These are phyloP conservation scores for Parauchenoglanis ngamensis DNA, from an alignment of 2,797 vertebrate species.

Conservation along the genomic window DNA sequence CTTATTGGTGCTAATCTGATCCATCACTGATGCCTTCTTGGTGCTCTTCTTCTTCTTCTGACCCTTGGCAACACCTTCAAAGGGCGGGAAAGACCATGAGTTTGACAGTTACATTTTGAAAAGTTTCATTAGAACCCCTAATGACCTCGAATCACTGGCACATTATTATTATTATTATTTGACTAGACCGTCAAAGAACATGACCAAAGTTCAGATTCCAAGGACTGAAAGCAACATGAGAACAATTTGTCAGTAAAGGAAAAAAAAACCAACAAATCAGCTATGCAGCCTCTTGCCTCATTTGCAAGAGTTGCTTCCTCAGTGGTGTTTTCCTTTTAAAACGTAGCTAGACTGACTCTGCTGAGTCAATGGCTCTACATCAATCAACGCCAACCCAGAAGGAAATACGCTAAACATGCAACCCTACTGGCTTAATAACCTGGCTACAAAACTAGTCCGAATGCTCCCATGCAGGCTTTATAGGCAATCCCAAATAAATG, in stretches of 20 bases:
- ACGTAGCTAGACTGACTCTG: neutral
- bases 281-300: neutral
- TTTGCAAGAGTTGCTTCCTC: neutral
- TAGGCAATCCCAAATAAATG: neutral
- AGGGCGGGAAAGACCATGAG: neutral
- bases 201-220: neutral
- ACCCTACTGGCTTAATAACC: neutral
- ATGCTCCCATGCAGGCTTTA: neutral
- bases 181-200: neutral
- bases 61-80: conserved; percentile 55
- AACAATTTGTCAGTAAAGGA: neutral
- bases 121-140: neutral
- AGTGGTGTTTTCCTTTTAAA: neutral
- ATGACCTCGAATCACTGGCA: no score
- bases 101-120: neutral
- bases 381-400: neutral
- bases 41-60: conserved; percentile 51
- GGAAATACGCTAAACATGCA: neutral
- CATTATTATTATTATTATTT: neutral
- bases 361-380: neutral
- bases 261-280: neutral
- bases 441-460: neutral
- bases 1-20: conserved; percentile 67
- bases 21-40: conserved; percentile 55
- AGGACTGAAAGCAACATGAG: neutral